These are phyloP conservation scores for Acleris sparsana DNA, from an alignment of 2,888 invertebrate genomes.

Conservation along the genomic window DNA sequence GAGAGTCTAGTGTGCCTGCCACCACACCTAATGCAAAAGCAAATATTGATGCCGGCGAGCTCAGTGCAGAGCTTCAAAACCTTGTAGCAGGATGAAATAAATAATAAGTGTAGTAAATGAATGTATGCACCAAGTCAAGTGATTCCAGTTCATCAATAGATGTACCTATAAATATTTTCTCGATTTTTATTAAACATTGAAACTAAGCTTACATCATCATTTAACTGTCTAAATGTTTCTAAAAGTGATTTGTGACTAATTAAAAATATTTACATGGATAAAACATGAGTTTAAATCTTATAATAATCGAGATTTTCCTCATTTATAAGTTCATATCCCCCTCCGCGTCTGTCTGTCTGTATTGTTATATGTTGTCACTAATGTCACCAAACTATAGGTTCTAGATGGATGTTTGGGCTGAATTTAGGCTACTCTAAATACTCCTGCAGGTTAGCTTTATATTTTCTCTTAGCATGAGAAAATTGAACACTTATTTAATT, in stretches of 20 bases:
- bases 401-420: too few relatives aligned
- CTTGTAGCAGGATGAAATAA: slow-evolving; percentile 67
- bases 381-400: too few relatives aligned
- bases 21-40: slow-evolving; percentile 53
- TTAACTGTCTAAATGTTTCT: slow-evolving; percentile 35
- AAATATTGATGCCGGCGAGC: slow-evolving; percentile 73
- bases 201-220: slow-evolving; percentile 28
- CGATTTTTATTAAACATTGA: slow-evolving; percentile 18
- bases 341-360: too few relatives aligned
- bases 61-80: slow-evolving; percentile 80
- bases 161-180: slow-evolving; percentile 33
- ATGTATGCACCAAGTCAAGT: slow-evolving; percentile 36
- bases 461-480: too few relatives aligned
- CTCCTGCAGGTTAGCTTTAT: too few relatives aligned
- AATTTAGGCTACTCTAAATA: too few relatives aligned
- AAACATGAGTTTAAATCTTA: background rate
- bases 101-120: slow-evolving; percentile 26
- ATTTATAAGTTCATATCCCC: too few relatives aligned
- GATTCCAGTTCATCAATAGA: slow-evolving; percentile 29
- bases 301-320: too few relatives aligned
- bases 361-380: too few relatives aligned
- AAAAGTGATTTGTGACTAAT: slow-evolving; percentile 34
- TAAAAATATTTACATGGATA: slow-evolving; percentile 25
- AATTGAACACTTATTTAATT: too few relatives aligned
- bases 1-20: slow-evolving; percentile 78